Evolutionary conservation across 2,113 vertebrate species (phyloP), one percentile per base, ranked within the genome.

Genomic region (Odontesthes bonariensis): DNA sequence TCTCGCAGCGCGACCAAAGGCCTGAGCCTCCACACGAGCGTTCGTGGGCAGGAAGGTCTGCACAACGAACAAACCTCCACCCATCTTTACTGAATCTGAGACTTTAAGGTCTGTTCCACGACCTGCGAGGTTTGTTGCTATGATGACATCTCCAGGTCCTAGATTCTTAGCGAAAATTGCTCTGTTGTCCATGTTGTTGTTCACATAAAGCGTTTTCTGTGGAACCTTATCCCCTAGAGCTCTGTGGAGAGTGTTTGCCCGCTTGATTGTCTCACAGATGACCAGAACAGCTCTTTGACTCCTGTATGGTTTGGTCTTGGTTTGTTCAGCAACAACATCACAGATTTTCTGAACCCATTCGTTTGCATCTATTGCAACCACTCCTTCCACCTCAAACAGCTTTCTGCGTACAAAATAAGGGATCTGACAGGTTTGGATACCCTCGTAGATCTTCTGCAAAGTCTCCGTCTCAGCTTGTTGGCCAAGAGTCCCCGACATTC

Each of bases 51-150:
- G 62, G 64, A 93, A 93, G 20, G 87, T 93, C 63, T 91, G 91
- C 13, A 94, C 38, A 10, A 93, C 91, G 49, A 89, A 92, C 60
- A 94, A 56, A 23, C 93, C 92, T 55, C 92, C 92, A 10, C 81
- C 84, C 3, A 0, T 5, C 4, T 91, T 92, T 0, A 93, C 88
- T 0, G 54, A 0, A 0, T 79, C 0, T 14, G 71, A 81, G 22
- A 93, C 76, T 56, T 70, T 23, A 61, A 92, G 63, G 44, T 94
- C 92, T 46, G 91, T 91, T 0, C 91, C 92, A 58, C 89, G 79
- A 55, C 91, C 92, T 38, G 91, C 91, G 0, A 94, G 78, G 35
- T 93, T 93, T 32, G 92, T 94, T 35, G 90, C 89, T 51, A 94
- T 60, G 16, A 93, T 91, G 33, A 92, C 83, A 0, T 86, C 61